phyloP scores from a whole-genome alignment of 2,888 invertebrate genomes.

The Pristionchus mayeri region DNA sequence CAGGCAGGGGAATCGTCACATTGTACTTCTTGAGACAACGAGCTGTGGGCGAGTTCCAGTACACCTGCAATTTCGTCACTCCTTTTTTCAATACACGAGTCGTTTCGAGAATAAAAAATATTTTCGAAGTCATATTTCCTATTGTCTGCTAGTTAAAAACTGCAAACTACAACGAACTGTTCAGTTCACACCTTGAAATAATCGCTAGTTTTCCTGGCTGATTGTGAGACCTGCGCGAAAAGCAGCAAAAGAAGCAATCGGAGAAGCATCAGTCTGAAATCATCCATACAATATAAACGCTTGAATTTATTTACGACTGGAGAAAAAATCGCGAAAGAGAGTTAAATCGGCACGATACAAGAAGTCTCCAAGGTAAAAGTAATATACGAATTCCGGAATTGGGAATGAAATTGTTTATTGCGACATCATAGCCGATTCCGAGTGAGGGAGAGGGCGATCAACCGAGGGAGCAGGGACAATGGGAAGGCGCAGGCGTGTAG shows the following conservation, averaged over 20 bases:
- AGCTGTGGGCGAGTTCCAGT: conserved; percentile 4
- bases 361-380: not conserved
- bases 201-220: conserved; percentile 17
- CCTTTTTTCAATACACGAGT: not conserved
- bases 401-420: not conserved
- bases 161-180: not conserved
- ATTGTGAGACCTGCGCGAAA: not conserved
- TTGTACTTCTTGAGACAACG: conserved; percentile 15
- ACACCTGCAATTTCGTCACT: not conserved
- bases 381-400: not conserved
- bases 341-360: not conserved
- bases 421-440: not conserved
- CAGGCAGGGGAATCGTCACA: not conserved
- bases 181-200: not conserved
- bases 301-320: not conserved
- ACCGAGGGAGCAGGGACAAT: not conserved
- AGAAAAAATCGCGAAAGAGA: not conserved
- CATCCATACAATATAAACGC: not conserved
- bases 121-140: not conserved
- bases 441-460: not conserved
- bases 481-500: not conserved
- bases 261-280: not conserved
- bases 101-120: not conserved
- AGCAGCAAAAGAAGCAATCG: not conserved
- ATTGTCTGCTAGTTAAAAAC: not conserved